phyloP scores from a whole-genome alignment of 2,797 vertebrate species.

The Antrozous pallidus region DNA sequence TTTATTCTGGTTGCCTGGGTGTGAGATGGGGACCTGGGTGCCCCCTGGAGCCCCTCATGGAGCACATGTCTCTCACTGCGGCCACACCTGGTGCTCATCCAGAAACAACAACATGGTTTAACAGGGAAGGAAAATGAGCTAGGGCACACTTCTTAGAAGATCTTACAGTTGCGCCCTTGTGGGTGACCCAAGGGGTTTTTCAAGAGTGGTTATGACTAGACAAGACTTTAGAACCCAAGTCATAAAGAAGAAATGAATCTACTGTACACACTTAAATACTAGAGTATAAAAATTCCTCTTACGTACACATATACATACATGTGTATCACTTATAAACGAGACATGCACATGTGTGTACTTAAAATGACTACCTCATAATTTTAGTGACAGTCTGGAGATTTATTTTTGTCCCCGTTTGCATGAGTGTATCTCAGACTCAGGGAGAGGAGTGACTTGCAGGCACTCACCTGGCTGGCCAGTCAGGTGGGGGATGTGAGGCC shows the following conservation, averaged over 20 bases:
- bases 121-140: fast-evolving
- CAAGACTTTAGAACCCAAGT: not conserved
- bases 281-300: not conserved
- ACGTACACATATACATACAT: not conserved
- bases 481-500: fast-evolving
- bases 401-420: not conserved
- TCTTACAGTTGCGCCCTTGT: not conserved
- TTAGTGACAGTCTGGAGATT: not conserved
- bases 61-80: fast-evolving
- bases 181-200: not conserved
- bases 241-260: not conserved
- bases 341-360: fast-evolving
- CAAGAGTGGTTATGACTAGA: not conserved
- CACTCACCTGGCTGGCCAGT: not conserved
- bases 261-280: not conserved
- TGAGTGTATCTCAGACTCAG: not conserved
- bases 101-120: fast-evolving
- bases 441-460: not conserved
- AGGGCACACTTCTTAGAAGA: not conserved
- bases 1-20: not conserved
- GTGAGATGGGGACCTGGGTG: fast-evolving
- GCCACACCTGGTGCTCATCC: not conserved
- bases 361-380: too few relatives aligned
- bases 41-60: fast-evolving
- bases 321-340: not conserved